Evolutionary conservation across 2,888 invertebrate genomes (phyloP).

Genomic region (Brachyopa scutellaris): DNA sequence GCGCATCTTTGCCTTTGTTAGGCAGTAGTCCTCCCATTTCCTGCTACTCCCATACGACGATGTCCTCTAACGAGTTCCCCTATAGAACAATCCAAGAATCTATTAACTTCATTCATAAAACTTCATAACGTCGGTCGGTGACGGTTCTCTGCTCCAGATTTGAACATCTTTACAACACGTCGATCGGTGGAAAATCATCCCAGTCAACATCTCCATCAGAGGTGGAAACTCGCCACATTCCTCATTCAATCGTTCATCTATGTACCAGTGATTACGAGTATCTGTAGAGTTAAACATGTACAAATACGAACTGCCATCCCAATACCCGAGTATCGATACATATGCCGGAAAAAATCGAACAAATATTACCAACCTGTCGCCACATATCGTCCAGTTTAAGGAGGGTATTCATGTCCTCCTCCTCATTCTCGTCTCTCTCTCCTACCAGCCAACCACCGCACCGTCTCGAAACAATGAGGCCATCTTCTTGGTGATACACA

Average conservation of each 20-base stretch:
- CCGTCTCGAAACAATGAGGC: slow-evolving; percentile 70
- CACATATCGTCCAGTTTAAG: slow-evolving; percentile 51
- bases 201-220: slow-evolving; percentile 30
- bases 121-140: background rate
- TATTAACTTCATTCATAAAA: slow-evolving; percentile 32
- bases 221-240: background rate
- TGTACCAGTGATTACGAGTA: background rate
- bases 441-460: too few relatives aligned
- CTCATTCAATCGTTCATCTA: background rate
- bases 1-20: too few relatives aligned
- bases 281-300: slow-evolving; percentile 45
- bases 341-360: slow-evolving; percentile 66
- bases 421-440: too few relatives aligned
- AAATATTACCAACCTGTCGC: slow-evolving; percentile 71
- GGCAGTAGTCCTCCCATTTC: too few relatives aligned
- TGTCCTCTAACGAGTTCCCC: background rate
- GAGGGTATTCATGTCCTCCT: background rate
- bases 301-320: slow-evolving; percentile 60
- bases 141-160: slow-evolving; percentile 51
- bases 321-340: slow-evolving; percentile 59
- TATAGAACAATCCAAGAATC: slow-evolving; percentile 10
- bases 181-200: slow-evolving; percentile 1
- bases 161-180: slow-evolving; percentile 14
- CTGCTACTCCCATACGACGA: too few relatives aligned
- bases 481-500: slow-evolving; percentile 37